Conservation (phyloP, 2,797 vertebrate genomes). For the Coracias cyanogaster region DNA sequence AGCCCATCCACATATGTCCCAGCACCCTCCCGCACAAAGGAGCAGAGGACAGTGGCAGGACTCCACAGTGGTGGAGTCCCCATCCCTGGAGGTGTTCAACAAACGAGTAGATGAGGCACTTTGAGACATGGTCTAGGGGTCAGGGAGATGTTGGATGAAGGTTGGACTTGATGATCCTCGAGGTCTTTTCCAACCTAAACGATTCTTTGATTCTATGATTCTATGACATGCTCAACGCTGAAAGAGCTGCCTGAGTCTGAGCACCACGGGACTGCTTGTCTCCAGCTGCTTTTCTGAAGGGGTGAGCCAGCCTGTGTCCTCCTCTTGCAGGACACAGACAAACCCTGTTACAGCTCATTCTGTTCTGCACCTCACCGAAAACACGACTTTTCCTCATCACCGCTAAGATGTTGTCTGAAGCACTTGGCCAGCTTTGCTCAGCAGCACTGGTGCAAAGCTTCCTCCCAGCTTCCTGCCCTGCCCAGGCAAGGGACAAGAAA, state of each 20-base stretch:
- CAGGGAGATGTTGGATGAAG: too few species aligned
- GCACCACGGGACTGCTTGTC: not conserved
- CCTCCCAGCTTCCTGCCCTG: not conserved
- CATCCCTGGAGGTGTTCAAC: too few species aligned
- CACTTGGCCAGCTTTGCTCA: not conserved
- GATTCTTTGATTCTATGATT: too few species aligned
- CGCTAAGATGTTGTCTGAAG: not conserved
- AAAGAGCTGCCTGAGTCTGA: not conserved
- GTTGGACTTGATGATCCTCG: too few species aligned
- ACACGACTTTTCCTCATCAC: not conserved
- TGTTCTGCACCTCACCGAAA: not conserved
- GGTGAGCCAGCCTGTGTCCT: not conserved
- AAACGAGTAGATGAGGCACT: too few species aligned
- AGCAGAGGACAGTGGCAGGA: not conserved
- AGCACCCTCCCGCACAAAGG: accelerated
- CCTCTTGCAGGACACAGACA: not conserved
- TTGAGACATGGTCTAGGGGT: too few species aligned
- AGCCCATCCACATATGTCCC: not conserved
- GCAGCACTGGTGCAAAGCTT: not conserved
- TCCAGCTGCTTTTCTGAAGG: not conserved
- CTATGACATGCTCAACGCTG: not conserved
- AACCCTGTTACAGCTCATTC: not conserved
- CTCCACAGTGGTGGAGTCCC: too few species aligned
- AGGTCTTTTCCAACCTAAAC: too few species aligned
- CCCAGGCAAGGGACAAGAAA: not conserved